phyloP scores from a whole-genome alignment of 2,888 invertebrate genomes.

The Diadegma fenestrale region DNA sequence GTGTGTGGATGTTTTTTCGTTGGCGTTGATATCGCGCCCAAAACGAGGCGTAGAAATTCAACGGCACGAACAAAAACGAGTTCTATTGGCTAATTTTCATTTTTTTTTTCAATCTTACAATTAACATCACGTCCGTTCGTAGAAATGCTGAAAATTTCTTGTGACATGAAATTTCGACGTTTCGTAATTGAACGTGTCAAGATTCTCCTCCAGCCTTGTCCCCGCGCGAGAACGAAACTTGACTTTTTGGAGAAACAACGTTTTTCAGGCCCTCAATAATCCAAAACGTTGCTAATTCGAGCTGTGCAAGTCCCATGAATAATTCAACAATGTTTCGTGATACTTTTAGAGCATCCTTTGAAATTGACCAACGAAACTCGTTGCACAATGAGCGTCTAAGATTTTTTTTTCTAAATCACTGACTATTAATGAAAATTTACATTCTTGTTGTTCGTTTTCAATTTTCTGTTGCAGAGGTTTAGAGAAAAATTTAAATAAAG shows the following conservation, averaged over 20 bases:
- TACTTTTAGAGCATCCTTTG: background rate
- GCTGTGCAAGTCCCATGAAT: background rate
- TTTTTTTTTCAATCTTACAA: slow-evolving; percentile 13
- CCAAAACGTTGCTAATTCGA: background rate
- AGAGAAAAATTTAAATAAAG: background rate
- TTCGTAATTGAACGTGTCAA: background rate
- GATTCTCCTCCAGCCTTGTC: background rate
- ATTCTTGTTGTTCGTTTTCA: no score
- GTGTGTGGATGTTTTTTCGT: slow-evolving; percentile 10
- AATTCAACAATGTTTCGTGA: background rate
- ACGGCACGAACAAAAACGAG: background rate
- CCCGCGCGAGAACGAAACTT: background rate
- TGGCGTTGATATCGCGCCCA: background rate
- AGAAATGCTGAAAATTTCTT: background rate
- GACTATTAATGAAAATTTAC: background rate
- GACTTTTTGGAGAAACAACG: background rate
- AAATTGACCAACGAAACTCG: background rate
- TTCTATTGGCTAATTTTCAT: background rate
- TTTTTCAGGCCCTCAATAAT: background rate
- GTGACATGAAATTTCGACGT: background rate
- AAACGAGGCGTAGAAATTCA: background rate
- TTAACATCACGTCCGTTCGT: background rate
- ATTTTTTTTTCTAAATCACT: background rate
- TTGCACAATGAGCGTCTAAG: background rate
- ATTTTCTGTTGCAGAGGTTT: background rate